These are phyloP conservation scores for Bradypus variegatus DNA, from an alignment of 2,797 vertebrate species.

Conservation along the genomic window DNA sequence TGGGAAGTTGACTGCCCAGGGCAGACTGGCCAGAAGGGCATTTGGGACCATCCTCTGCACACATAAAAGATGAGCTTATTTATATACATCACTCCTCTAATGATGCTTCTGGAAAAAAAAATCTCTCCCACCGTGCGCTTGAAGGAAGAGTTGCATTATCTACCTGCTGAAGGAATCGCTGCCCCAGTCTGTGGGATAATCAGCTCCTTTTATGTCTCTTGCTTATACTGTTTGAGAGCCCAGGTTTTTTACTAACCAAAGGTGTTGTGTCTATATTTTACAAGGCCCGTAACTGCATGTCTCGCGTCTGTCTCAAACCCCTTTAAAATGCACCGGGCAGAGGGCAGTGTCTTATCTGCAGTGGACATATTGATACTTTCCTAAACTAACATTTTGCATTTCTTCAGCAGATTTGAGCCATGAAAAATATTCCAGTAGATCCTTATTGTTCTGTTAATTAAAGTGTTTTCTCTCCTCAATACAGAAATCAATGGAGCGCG, in stretches of 20 bases:
- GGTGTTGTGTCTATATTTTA: slow-evolving; percentile 10
- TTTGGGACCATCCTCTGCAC: not conserved
- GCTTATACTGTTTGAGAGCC: not conserved
- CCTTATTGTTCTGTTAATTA: slow-evolving; percentile 54
- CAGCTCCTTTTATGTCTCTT: slow-evolving; percentile 1
- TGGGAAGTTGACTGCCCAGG: not conserved
- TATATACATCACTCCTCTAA: not conserved
- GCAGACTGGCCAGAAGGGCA: not conserved
- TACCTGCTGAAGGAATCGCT: not conserved
- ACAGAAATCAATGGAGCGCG: slow-evolving; percentile 34
- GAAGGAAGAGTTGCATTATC: not conserved
- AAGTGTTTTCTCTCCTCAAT: slow-evolving; percentile 34
- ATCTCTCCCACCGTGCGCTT: not conserved
- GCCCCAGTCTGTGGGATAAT: not conserved
- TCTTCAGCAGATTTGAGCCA: slow-evolving; percentile 35
- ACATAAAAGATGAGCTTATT: not conserved
- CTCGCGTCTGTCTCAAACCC: not conserved
- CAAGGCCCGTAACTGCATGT: not conserved
- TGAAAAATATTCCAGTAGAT: slow-evolving; percentile 46
- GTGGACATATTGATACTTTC: slow-evolving; percentile 27
- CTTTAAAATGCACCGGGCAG: slow-evolving; percentile 7
- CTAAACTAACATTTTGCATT: slow-evolving; percentile 40
- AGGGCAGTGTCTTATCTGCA: slow-evolving; percentile 1
- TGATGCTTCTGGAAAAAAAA: not conserved
- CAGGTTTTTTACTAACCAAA: slow-evolving; percentile 28